Percentiles rank a stretch among this genome's conserved stretches.
Conservation (phyloP, 2,113 vertebrate genomes). For the Alligator sinensis region DNA sequence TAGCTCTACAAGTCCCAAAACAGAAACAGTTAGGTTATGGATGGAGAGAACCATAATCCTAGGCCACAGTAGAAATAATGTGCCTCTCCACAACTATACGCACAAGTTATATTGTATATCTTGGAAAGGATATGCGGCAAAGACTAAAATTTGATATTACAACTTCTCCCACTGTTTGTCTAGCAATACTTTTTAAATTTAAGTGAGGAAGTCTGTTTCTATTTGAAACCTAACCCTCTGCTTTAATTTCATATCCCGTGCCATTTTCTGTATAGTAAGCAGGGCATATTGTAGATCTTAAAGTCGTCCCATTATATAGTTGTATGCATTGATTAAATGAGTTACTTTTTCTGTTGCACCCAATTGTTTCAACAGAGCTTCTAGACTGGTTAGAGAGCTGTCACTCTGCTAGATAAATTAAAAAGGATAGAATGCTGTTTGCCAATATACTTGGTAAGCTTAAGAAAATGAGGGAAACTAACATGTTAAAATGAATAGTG, state of each 20-base stretch:
- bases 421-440: background rate
- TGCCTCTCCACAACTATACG: background rate
- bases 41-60: background rate
- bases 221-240: background rate
- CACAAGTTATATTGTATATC: accelerated
- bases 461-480: background rate
- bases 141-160: background rate
- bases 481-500: background rate
- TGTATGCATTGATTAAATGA: background rate
- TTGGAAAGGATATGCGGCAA: accelerated
- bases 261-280: background rate
- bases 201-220: background rate
- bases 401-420: background rate
- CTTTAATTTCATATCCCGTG: background rate
- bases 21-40: accelerated
- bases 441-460: background rate
- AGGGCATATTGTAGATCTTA: background rate
- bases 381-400: background rate
- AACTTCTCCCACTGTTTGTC: accelerated
- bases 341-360: background rate
- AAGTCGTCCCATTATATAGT: background rate
- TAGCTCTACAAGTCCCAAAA: background rate
- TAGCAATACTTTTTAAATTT: background rate
- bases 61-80: background rate
- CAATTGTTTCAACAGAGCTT: background rate